Conservation (phyloP, 2,797 vertebrate genomes). For the Notolabrus celidotus region DNA sequence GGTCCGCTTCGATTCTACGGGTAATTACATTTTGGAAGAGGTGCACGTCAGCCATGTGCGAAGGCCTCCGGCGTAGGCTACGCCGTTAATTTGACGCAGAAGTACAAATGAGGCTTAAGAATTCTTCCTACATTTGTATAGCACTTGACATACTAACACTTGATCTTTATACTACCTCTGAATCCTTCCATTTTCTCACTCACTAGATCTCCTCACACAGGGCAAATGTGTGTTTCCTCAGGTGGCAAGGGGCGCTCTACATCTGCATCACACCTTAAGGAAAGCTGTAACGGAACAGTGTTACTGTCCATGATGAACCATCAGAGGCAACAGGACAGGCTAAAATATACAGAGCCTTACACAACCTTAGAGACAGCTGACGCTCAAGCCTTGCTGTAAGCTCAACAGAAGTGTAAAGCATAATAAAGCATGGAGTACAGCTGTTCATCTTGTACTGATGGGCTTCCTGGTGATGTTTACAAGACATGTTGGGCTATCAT, state of each 20-base stretch:
- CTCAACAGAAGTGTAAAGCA: constrained; percentile 9
- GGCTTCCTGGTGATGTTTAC: constrained; percentile 31
- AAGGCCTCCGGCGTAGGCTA: too few relatives aligned
- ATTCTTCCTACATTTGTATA: neutral
- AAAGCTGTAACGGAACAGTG: constrained; percentile 6
- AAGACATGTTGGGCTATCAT: constrained; percentile 7
- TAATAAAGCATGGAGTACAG: constrained; percentile 17
- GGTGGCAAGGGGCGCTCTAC: neutral
- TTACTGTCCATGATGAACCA: constrained; percentile 16
- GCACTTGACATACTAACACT: constrained; percentile 1
- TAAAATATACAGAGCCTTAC: constrained; percentile 5
- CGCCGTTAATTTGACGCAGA: too few relatives aligned
- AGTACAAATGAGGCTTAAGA: too few relatives aligned
- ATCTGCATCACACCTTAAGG: neutral
- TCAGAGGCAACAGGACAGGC: constrained; percentile 12
- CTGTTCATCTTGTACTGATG: constrained; percentile 17
- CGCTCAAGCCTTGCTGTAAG: neutral
- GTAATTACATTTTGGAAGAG: too few relatives aligned
- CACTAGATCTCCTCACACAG: neutral
- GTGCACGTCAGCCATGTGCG: too few relatives aligned
- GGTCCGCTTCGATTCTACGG: too few relatives aligned
- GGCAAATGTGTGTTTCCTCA: neutral
- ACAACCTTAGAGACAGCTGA: constrained; percentile 4
- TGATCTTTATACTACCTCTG: constrained; percentile 5
- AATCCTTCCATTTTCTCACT: neutral